Conservation (phyloP, 2,888 invertebrate species). For the Cyclophora albipunctata region DNA sequence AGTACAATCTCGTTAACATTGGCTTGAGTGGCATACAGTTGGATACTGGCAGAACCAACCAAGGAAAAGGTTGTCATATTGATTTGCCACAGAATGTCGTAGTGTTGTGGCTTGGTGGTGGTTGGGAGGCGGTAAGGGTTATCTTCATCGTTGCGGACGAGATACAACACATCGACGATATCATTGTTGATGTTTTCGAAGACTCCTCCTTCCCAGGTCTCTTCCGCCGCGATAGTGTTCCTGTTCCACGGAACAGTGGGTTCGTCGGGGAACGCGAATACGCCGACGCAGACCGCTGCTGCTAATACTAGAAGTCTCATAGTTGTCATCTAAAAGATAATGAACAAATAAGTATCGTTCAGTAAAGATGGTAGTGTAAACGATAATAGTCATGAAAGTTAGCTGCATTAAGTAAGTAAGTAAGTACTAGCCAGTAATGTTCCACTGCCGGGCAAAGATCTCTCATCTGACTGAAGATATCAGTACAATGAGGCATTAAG, state of each 20-base stretch:
- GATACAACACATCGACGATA: background rate
- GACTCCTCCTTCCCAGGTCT: constrained; percentile 45
- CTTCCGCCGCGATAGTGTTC: constrained; percentile 59
- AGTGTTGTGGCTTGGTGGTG: constrained; percentile 67
- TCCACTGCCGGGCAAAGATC: too few relatives aligned
- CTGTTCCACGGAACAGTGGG: constrained; percentile 26
- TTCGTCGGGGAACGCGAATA: constrained; percentile 22
- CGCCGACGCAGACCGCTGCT: constrained; percentile 28
- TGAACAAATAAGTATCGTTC: too few relatives aligned
- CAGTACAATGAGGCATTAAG: too few relatives aligned
- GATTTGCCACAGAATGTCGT: constrained; percentile 64
- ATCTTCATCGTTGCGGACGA: constrained; percentile 14
- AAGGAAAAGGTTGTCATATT: constrained; percentile 41
- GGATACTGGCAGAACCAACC: constrained; percentile 51
- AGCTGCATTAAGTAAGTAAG: too few relatives aligned
- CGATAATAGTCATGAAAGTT: too few relatives aligned
- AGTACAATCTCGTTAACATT: constrained; percentile 46
- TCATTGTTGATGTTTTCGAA: constrained; percentile 42
- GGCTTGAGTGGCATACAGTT: constrained; percentile 35
- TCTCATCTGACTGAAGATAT: too few relatives aligned
- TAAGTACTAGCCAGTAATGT: too few relatives aligned
- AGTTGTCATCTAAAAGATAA: constrained; percentile 46
- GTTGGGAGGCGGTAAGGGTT: constrained; percentile 54
- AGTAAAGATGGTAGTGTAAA: too few relatives aligned
- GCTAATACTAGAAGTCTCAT: constrained; percentile 34